Evolutionary conservation across 2,888 invertebrate species (phyloP).

Genomic region (Halocaridina rubra): DNA sequence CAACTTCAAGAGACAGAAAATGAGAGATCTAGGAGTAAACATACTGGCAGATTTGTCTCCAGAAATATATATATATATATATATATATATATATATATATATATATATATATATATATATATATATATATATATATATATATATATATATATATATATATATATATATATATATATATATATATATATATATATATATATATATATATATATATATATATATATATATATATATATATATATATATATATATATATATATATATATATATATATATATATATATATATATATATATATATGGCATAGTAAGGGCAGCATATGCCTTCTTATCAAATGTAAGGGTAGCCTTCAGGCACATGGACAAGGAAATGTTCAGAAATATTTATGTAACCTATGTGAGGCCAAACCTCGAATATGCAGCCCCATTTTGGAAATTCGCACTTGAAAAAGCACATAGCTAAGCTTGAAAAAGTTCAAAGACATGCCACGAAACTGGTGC

Average conservation of each 20-base stretch:
- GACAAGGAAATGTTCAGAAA: too few species aligned
- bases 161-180: not conserved
- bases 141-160: not conserved
- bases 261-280: not conserved
- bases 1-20: too few species aligned
- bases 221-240: not conserved
- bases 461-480: too few species aligned
- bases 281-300: not conserved
- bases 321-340: too few species aligned
- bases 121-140: not conserved
- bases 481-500: too few species aligned
- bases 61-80: not conserved
- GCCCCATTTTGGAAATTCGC: too few species aligned
- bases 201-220: not conserved
- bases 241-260: constrained; percentile 1
- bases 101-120: not conserved
- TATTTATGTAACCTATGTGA: too few species aligned
- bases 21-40: not conserved
- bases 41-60: not conserved
- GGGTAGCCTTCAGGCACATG: too few species aligned
- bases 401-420: too few species aligned
- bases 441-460: too few species aligned
- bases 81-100: not conserved
- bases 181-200: constrained; percentile 4
- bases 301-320: not conserved